Conservation (phyloP, 2,888 invertebrate species). For the Acholoe squamosa region DNA sequence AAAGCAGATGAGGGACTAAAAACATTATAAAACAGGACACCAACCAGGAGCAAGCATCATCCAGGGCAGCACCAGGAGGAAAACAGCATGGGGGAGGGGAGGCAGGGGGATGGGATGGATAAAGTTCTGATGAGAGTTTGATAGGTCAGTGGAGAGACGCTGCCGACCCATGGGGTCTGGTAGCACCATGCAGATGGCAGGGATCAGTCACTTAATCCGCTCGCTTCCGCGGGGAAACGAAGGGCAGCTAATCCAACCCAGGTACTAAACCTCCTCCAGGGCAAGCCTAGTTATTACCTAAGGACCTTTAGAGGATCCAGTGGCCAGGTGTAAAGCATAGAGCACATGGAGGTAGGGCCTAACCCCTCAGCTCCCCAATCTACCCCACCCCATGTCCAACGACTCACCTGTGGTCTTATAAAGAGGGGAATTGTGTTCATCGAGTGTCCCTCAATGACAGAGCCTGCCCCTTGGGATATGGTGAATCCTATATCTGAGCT, state of each 20-base stretch:
- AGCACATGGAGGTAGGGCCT: not conserved
- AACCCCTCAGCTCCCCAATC: not conserved
- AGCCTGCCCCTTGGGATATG: not conserved
- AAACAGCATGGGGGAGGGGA: not conserved
- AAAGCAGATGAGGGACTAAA: not conserved
- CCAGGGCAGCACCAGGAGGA: not conserved
- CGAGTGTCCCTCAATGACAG: not conserved
- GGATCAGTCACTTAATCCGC: not conserved
- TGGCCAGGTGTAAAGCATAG: not conserved
- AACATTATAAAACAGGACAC: not conserved
- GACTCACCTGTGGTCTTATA: not conserved
- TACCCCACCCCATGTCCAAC: not conserved
- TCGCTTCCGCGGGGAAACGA: not conserved
- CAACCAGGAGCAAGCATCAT: not conserved
- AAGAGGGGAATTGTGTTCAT: not conserved
- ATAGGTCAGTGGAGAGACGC: not conserved
- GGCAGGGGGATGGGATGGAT: not conserved
- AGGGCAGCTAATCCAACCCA: not conserved
- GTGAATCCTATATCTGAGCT: too few relatives aligned
- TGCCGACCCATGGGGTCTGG: not conserved
- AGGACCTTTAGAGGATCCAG: not conserved
- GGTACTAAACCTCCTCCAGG: not conserved
- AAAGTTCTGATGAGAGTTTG: conserved; percentile 2
- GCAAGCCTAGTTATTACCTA: not conserved
- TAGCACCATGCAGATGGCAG: not conserved